Conservation (phyloP, 1,140 invertebrate genomes). For the Linepithema humile region DNA sequence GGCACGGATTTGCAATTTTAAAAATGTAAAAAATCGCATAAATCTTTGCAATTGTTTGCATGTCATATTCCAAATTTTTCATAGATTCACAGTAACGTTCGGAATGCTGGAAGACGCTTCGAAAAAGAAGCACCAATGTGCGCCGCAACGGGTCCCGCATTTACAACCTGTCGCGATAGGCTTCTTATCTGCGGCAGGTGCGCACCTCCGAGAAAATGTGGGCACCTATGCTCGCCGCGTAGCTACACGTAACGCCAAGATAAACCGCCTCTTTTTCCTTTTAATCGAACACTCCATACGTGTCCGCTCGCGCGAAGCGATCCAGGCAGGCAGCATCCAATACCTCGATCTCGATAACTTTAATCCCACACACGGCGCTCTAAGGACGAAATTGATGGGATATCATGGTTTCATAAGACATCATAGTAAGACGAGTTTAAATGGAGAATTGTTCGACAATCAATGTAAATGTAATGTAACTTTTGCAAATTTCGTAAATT, state of each 20-base stretch:
- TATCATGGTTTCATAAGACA: neutral
- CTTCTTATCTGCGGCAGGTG: constrained; percentile 78
- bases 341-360: constrained; percentile 18
- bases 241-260: constrained; percentile 49
- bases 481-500: neutral
- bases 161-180: constrained; percentile 63
- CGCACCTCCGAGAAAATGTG: constrained; percentile 71
- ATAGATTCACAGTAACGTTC: neutral
- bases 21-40: neutral
- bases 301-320: neutral
- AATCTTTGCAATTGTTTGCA: neutral
- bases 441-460: neutral
- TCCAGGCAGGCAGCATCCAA: constrained; percentile 24
- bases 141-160: constrained; percentile 41
- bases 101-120: neutral
- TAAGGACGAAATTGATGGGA: neutral
- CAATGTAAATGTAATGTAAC: neutral
- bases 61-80: neutral
- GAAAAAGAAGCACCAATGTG: constrained; percentile 35
- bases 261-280: constrained; percentile 51
- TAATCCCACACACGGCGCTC: neutral
- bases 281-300: constrained; percentile 24
- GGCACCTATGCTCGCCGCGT: constrained; percentile 65
- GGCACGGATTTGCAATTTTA: neutral
- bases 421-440: constrained; percentile 14